Evolutionary conservation across 2,797 vertebrate species (phyloP).

Genomic region (Florisuga fusca): DNA sequence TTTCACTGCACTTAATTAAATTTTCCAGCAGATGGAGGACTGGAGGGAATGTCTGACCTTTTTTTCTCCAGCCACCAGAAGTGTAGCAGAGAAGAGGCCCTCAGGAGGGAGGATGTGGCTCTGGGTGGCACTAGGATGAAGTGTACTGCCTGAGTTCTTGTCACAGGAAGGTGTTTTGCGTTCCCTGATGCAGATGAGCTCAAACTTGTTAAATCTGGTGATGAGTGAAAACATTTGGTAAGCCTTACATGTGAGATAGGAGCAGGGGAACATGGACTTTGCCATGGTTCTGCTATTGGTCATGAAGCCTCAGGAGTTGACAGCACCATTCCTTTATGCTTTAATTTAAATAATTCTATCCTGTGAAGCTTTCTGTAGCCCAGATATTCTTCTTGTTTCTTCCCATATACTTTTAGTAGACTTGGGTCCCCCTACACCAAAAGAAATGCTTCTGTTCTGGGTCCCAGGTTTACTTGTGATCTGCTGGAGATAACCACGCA

Average conservation of each 20-base stretch:
- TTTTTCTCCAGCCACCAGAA: slow-evolving; percentile 11
- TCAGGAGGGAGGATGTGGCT: neutral
- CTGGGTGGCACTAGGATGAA: neutral
- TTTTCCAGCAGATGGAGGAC: slow-evolving; percentile 1
- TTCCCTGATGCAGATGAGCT: neutral
- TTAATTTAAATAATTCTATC: neutral
- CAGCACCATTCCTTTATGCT: neutral
- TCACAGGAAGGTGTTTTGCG: neutral
- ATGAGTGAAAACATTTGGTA: neutral
- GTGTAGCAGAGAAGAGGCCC: neutral
- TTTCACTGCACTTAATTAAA: neutral
- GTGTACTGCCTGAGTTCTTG: neutral
- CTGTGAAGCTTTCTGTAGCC: neutral
- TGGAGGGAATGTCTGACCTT: slow-evolving; percentile 41
- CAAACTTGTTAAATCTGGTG: neutral
- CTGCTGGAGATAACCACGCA: neutral
- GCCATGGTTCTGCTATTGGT: neutral
- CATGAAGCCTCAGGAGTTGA: neutral
- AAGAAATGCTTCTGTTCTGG: neutral
- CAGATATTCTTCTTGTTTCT: neutral
- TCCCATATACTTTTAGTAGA: neutral
- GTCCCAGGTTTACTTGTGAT: neutral
- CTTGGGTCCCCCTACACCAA: neutral
- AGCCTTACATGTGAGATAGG: neutral
- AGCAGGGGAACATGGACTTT: neutral